Evolutionary conservation across 2,113 vertebrate genomes (phyloP), one percentile per base, ranked within the genome.

Genomic region (Hyaena hyaena): DNA sequence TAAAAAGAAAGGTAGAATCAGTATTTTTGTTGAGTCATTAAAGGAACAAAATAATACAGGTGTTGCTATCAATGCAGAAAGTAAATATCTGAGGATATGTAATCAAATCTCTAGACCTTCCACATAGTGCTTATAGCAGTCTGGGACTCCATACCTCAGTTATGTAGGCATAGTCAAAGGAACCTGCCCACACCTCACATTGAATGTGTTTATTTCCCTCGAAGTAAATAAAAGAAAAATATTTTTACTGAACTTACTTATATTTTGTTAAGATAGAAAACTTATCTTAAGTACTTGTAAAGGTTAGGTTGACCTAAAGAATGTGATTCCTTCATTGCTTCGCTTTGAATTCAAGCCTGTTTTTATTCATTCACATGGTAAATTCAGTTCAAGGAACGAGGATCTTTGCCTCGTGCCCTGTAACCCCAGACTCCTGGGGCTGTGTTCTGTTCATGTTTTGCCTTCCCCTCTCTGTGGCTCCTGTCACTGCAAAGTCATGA

Each of bases 181-280:
- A 39, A 11, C 1, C 19, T 4, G 58, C 14, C 73, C 24, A 14
- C n/a, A 11, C 26, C 39, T 33, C 23, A 31, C 92, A 55, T 12
- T 48, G 53, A 87, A 63, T 93, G 48, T 71, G 93, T 96, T 93
- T 45, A 55, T 94, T 93, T 93, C 26, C 77, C 9, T 90, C n/a
- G 21, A 87, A 43, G 43, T 87, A 88, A 93, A 87, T 90, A 79
- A 58, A 69, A 92, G 45, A 77, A 95, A 63, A 28, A 10, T 17
- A n/a, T 65, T 68, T 93, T 92, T 12, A 28, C 21, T 68, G 84
- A 69, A 66, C 68, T 85, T 74, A 6, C 4, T 53, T 95, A 17
- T 39, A 65, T 91, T 91, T 93, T 90, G 50, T 80, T 96, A 55
- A 93, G 80, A 33, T 53, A 31, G 50, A 90, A 61, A 61, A 61